phyloP scores from a whole-genome alignment of 2,113 vertebrate species.

The Eclectus roratus region DNA sequence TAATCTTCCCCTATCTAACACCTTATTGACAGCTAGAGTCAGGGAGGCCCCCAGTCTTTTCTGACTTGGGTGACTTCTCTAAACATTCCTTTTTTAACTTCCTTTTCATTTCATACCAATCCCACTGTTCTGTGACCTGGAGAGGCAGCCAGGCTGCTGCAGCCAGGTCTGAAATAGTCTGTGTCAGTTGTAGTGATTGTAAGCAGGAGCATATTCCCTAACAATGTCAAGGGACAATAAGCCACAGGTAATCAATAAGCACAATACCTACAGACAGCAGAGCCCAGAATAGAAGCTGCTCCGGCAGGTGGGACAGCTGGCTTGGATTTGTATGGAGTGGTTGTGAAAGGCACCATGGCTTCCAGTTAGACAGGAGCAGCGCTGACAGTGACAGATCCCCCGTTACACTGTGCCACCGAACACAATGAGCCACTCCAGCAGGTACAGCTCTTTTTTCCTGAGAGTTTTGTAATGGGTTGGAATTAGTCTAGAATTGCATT shows the following conservation, averaged over 20 bases:
- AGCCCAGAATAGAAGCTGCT: constrained; percentile 13
- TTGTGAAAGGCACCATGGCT: constrained; percentile 32
- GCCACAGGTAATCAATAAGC: not conserved
- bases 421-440: not conserved
- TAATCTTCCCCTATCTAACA: constrained; percentile 61
- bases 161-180: not conserved
- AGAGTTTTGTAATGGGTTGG: not conserved
- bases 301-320: not conserved
- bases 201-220: not conserved
- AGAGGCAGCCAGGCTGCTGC: not conserved
- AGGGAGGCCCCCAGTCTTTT: constrained; percentile 45
- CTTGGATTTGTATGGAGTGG: not conserved
- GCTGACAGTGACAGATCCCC: constrained; percentile 58
- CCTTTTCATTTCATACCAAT: not conserved
- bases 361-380: constrained; percentile 13
- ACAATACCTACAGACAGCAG: not conserved
- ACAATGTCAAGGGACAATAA: not conserved
- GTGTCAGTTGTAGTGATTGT: not conserved
- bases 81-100: constrained; percentile 14
- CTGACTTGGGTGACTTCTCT: constrained; percentile 49
- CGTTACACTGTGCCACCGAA: constrained; percentile 27
- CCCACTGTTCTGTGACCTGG: not conserved
- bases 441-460: not conserved
- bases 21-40: constrained; percentile 64
- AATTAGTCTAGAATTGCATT: not conserved